A percentile compares a stretch with the other conserved stretches of the same genome.
Conservation (phyloP, 2,113 vertebrate species). For the Poicephalus meyeri region DNA sequence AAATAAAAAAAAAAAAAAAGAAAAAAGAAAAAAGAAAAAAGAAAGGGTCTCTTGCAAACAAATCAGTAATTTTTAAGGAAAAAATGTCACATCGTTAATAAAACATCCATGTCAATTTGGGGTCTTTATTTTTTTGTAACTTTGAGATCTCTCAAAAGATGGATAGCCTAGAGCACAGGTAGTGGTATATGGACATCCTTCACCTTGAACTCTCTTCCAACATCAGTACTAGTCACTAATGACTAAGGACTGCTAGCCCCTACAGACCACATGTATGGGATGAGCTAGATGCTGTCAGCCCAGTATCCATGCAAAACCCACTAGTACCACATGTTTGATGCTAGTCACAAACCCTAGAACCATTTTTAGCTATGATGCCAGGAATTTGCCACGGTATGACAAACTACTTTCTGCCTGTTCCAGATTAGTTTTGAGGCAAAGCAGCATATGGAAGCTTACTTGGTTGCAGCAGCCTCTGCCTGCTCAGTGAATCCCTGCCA, state of each 20-base stretch:
- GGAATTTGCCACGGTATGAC: not conserved
- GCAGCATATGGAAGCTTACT: conserved; percentile 34
- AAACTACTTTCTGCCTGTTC: not conserved
- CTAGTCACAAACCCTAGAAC: not conserved
- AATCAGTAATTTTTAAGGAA: not conserved
- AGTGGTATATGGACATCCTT: not conserved
- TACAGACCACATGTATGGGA: not conserved
- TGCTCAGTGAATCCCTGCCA: conserved; percentile 24
- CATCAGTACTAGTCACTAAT: not conserved
- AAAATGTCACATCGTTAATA: not conserved
- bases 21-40: not conserved
- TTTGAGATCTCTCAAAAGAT: not conserved
- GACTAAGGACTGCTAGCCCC: not conserved
- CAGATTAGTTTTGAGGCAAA: conserved; percentile 17
- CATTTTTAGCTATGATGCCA: not conserved
- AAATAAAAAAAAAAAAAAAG: no score
- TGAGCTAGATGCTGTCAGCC: not conserved
- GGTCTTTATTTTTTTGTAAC: not conserved
- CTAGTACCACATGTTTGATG: not conserved
- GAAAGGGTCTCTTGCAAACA: not conserved
- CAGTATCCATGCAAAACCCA: fast-evolving
- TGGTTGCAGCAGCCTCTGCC: conserved; percentile 36
- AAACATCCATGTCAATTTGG: not conserved
- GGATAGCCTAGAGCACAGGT: not conserved
- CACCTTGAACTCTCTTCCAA: not conserved